phyloP scores from a whole-genome alignment of 1,140 invertebrate species.

The Diorhabda carinulata region DNA sequence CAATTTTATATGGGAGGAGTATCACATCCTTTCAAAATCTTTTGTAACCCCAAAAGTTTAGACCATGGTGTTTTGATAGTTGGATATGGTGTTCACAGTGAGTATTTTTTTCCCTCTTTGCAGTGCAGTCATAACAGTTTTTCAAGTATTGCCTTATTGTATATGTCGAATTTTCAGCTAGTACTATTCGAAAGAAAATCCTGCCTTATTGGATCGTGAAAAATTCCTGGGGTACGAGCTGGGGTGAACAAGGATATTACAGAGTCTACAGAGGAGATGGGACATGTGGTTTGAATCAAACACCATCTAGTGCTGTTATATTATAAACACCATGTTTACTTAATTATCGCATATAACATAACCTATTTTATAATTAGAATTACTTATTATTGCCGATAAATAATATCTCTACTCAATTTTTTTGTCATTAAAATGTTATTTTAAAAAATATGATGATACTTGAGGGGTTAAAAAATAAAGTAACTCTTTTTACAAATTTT shows the following conservation, averaged over 20 bases:
- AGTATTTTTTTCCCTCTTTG: constrained; percentile 41
- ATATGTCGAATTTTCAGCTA: no score
- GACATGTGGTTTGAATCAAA: constrained; percentile 88
- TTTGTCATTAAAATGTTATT: no score
- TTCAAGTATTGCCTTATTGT: no score
- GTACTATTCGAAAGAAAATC: constrained; percentile 54
- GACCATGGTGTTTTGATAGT: constrained; percentile 94
- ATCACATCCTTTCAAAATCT: constrained; percentile 86
- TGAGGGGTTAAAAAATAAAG: no score
- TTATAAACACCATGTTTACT: no score
- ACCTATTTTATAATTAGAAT: no score
- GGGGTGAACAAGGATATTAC: constrained; percentile 94
- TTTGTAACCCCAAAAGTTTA: constrained; percentile 76
- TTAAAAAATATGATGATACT: no score
- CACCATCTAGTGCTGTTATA: constrained; percentile 84
- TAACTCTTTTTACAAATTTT: no score
- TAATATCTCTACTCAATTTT: no score
- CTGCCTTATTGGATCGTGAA: constrained; percentile 92
- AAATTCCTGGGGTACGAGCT: constrained; percentile 85
- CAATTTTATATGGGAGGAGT: constrained; percentile 97
- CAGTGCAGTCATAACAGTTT: no score
- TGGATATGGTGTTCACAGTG: constrained; percentile 78
- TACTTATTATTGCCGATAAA: no score
- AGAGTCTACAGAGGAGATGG: constrained; percentile 91
- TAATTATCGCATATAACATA: no score